phyloP scores from a whole-genome alignment of 2,888 invertebrate species.

The Erebia epiphron region DNA sequence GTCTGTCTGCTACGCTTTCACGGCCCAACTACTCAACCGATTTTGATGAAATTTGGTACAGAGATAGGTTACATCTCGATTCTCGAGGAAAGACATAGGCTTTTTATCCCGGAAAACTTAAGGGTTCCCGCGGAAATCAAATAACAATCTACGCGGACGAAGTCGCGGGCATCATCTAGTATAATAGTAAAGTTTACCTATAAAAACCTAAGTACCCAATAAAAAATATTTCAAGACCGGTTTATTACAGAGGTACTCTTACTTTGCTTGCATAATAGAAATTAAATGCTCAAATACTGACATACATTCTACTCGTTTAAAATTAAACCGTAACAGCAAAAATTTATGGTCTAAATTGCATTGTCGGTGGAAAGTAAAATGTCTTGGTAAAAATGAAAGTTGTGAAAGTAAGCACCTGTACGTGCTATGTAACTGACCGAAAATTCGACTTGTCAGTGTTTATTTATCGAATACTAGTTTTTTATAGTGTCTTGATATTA shows the following conservation, averaged over 20 bases:
- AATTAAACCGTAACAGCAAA: background rate
- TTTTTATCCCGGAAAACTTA: too few relatives aligned
- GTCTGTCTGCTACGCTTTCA: too few relatives aligned
- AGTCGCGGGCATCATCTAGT: too few relatives aligned
- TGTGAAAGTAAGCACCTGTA: slow-evolving; percentile 54
- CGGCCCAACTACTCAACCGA: too few relatives aligned
- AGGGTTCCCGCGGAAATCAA: too few relatives aligned
- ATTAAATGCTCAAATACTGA: slow-evolving; percentile 34
- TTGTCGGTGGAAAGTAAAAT: slow-evolving; percentile 6
- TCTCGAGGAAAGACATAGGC: too few relatives aligned
- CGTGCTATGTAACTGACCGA: slow-evolving; percentile 12
- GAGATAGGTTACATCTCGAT: too few relatives aligned
- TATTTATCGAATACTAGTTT: slow-evolving; percentile 17
- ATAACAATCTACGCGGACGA: too few relatives aligned
- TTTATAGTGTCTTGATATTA: background rate
- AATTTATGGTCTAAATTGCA: background rate
- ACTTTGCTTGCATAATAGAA: slow-evolving; percentile 33
- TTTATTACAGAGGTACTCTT: slow-evolving; percentile 28
- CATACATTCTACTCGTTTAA: slow-evolving; percentile 18
- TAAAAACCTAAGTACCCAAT: too few relatives aligned
- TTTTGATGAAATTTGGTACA: too few relatives aligned
- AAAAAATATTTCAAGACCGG: slow-evolving; percentile 18
- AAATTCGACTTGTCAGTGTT: slow-evolving; percentile 24
- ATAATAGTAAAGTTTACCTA: too few relatives aligned
- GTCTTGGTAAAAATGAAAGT: slow-evolving; percentile 61